Evolutionary conservation across 2,888 invertebrate species (phyloP).

Genomic region (Cryptocephalus primarius): DNA sequence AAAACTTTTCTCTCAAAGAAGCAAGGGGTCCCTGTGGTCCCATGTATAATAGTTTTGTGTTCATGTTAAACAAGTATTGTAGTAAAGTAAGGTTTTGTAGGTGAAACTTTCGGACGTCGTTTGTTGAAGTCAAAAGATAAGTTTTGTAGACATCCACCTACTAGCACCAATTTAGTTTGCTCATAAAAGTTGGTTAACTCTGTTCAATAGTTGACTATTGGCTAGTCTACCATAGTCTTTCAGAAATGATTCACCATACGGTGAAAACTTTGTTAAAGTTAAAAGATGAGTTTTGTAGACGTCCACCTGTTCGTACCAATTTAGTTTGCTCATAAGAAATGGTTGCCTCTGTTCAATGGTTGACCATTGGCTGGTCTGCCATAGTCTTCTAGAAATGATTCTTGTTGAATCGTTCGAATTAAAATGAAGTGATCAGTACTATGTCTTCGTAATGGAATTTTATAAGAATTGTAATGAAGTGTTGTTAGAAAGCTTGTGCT

Average conservation of each 20-base stretch:
- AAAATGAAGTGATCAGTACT: not conserved
- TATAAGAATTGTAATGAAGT: too few species aligned
- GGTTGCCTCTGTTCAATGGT: conserved; percentile 4
- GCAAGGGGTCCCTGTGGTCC: conserved; percentile 11
- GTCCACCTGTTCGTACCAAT: conserved; percentile 12
- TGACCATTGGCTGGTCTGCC: not conserved
- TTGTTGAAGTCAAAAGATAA: conserved; percentile 10
- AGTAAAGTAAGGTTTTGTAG: conserved; percentile 10
- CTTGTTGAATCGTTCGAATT: not conserved
- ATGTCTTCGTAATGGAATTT: not conserved
- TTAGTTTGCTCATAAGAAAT: conserved; percentile 7
- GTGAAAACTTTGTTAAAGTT: conserved; percentile 10
- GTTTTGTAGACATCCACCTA: conserved; percentile 12
- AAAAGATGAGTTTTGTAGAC: conserved; percentile 11
- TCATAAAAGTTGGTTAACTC: conserved; percentile 10
- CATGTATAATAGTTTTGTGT: conserved; percentile 11
- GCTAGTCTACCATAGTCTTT: not conserved
- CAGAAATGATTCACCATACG: conserved; percentile 1
- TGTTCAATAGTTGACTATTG: not conserved
- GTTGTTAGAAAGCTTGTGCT: too few species aligned
- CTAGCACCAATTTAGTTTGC: conserved; percentile 7
- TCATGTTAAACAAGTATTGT: conserved; percentile 8
- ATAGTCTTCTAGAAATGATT: not conserved
- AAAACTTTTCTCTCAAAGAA: conserved; percentile 14
- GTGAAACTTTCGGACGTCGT: conserved; percentile 14